Conservation (phyloP, 2,797 vertebrate genomes). For the Pseudochirops cupreus region DNA sequence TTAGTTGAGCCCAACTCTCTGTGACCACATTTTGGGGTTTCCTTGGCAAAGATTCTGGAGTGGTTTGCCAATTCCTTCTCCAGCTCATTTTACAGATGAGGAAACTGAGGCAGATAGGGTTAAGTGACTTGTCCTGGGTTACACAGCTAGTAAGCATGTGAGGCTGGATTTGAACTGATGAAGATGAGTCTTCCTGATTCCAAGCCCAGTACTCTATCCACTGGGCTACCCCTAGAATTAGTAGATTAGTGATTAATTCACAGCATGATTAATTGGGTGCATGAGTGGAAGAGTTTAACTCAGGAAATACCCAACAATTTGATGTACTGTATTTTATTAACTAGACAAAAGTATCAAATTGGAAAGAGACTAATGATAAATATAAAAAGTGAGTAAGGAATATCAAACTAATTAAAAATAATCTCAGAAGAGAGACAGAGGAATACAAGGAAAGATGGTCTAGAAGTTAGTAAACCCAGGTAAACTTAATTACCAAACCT, state of each 20-base stretch:
- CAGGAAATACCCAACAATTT: not conserved
- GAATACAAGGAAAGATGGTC: not conserved
- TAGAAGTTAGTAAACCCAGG: not conserved
- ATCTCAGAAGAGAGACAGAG: not conserved
- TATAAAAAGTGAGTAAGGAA: not conserved
- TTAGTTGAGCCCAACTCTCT: not conserved
- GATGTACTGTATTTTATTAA: not conserved
- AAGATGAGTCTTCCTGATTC: no score
- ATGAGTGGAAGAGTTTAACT: not conserved
- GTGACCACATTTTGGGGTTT: no score
- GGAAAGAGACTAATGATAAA: not conserved
- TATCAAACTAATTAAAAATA: not conserved
- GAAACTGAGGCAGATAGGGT: no score
- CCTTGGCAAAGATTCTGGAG: no score
- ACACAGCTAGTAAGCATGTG: no score
- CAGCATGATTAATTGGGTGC: not conserved
- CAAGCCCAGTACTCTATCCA: no score
- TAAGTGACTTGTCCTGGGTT: no score
- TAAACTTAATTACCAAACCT: not conserved
- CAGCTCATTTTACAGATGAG: no score
- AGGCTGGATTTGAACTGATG: no score
- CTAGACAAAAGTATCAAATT: not conserved
- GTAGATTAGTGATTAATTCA: not conserved
- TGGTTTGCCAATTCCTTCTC: no score
- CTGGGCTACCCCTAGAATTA: not conserved